Percentiles rank a stretch among this genome's conserved stretches.
Evolutionary conservation across 2,113 vertebrate genomes (phyloP).

Genomic region (Tretioscincus oriximinensis): DNA sequence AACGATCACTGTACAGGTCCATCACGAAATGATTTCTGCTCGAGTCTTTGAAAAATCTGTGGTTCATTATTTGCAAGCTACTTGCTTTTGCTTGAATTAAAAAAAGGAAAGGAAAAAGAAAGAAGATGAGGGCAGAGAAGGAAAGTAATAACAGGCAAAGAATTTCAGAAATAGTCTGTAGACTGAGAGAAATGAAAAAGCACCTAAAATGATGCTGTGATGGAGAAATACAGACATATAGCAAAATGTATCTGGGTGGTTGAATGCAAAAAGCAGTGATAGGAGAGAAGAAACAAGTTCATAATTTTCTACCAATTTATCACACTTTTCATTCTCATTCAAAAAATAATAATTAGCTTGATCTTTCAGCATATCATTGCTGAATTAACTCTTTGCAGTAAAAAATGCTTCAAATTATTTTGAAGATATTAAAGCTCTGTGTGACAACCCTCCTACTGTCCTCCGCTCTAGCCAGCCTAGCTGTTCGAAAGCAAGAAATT

Average conservation of each 20-base stretch:
- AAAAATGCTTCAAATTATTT: too few relatives aligned
- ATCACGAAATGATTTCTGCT: not conserved
- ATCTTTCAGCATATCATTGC: not conserved
- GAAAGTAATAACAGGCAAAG: not conserved
- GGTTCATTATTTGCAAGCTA: constrained; percentile 23
- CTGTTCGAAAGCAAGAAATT: too few relatives aligned
- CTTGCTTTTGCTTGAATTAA: not conserved
- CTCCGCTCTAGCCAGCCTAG: too few relatives aligned
- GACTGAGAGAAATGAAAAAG: not conserved
- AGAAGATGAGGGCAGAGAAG: not conserved
- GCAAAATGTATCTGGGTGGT: constrained; percentile 34
- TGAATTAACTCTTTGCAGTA: not conserved
- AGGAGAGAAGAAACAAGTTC: not conserved
- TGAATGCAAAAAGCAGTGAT: constrained; percentile 27
- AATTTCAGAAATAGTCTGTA: constrained; percentile 19
- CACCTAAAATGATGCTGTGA: constrained; percentile 2
- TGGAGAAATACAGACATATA: constrained; percentile 11
- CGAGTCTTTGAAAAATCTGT: not conserved
- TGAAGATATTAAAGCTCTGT: too few relatives aligned
- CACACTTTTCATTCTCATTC: not conserved
- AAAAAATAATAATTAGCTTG: constrained; percentile 28
- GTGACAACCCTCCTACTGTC: too few relatives aligned
- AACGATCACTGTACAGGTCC: accelerated
- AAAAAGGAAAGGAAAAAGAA: not conserved
- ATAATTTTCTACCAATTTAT: not conserved